Base-by-base conservation (phyloP, 2,888 invertebrate species). In the Pelosia muscerda region DNA sequence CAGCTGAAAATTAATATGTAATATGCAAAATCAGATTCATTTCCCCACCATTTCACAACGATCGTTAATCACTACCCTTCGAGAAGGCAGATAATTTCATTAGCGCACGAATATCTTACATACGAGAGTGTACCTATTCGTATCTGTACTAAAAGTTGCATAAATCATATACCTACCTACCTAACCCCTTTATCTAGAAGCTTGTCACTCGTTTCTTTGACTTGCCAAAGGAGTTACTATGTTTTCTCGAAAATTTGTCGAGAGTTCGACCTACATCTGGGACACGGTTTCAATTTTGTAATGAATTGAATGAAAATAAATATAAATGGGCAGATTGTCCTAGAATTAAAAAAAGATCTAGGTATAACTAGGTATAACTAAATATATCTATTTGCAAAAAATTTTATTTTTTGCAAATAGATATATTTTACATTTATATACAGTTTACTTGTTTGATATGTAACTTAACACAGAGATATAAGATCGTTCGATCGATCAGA, bases 141-240 rank as follows among this genome's bases (percentile, higher is more conserved):
- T 62, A 63, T 62, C 66, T 62, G 53, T 55, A 49, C 82, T 82
- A 87, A 86, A 88, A 88, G 86, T 85, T 75, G 76, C 85, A 91
- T 92, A 92, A 88, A 91, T 94, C 93, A 93, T 91, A 90, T 88
- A 92, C 91, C 88, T 88, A 84, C 83, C 86, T 88, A 92, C 91
- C 88, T 88, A 84, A 83, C 86, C 89, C 92, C 90, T 91, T 92
- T 90, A 90, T 89, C 85, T 89, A 83, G 81, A 74, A 84, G 85
- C 82, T 78, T 82, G 84, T 88, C 87, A 82, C 76, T 80, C 79
- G 83, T 80, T 82, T 82, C 73, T 54, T 63, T 66, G 75, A 74
- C 73, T 73, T 75, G 80, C 77, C 76, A 82, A 81, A 69, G 70
- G 38, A 25, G 54, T 72, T 74, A 84, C 82, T 71, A 31, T 28